A percentile compares a stretch with the other conserved stretches of the same genome.
Evolutionary conservation across 2,797 vertebrate species (phyloP).

Genomic region (Hafferia zeledoni): DNA sequence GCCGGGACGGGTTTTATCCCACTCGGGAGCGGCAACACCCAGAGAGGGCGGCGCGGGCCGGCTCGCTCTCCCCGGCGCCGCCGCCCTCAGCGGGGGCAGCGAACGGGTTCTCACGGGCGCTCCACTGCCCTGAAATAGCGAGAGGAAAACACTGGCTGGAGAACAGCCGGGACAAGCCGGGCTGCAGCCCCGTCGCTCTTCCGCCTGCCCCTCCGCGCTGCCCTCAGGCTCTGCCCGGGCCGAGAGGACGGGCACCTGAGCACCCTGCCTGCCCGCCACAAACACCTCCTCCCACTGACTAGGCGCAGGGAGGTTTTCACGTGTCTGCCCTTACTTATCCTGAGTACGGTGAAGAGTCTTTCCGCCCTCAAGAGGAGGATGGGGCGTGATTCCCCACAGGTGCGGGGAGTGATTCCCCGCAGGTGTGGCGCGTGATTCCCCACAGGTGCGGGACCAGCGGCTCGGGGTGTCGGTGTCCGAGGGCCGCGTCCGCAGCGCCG

Average conservation of each 20-base stretch:
- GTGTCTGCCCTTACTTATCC: rapidly evolving
- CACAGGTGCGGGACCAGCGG: neutral
- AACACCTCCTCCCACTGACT: rapidly evolving
- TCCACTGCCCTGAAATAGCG: rapidly evolving
- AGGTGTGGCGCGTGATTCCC: too few relatives aligned
- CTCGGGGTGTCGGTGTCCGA: rapidly evolving
- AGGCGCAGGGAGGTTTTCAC: rapidly evolving
- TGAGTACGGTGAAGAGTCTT: rapidly evolving
- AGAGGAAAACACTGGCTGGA: rapidly evolving
- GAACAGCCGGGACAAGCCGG: rapidly evolving
- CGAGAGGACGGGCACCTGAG: rapidly evolving
- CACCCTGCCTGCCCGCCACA: rapidly evolving
- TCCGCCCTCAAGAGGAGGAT: rapidly evolving
- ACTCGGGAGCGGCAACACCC: rapidly evolving
- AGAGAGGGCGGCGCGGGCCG: neutral
- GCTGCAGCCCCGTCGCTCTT: rapidly evolving
- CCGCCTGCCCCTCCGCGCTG: too few relatives aligned
- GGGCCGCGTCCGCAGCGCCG: rapidly evolving
- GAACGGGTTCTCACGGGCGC: rapidly evolving
- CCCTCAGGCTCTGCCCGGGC: rapidly evolving
- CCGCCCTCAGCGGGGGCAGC: neutral
- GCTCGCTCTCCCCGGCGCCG: rapidly evolving
- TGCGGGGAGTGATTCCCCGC: too few relatives aligned
- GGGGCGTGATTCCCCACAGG: too few relatives aligned
- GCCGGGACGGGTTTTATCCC: neutral